Conservation (phyloP, 30 jellyfish, hydroid and myxozoan species). For the Cassiopea xamachana region DNA sequence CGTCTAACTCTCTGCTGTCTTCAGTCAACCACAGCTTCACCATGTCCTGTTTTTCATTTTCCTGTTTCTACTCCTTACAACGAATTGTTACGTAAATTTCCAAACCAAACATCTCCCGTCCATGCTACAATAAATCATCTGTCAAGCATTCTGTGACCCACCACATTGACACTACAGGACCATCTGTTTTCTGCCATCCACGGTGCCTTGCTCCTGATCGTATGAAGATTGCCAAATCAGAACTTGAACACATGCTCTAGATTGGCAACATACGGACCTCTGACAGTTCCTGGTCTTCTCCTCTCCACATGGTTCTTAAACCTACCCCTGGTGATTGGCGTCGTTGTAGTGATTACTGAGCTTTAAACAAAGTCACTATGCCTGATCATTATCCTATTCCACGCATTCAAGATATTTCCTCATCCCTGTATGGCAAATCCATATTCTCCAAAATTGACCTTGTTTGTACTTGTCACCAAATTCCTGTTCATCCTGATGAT, state of each 20-base stretch:
- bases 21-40: too few relatives aligned
- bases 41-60: too few relatives aligned
- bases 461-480: conserved; percentile 20
- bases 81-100: too few relatives aligned
- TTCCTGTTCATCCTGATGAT: conserved; percentile 26
- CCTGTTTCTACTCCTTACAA: too few relatives aligned
- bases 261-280: background rate
- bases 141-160: too few relatives aligned
- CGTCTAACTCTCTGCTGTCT: background rate
- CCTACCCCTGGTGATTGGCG: conserved; percentile 48
- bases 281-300: conserved; percentile 12
- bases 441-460: conserved; percentile 7
- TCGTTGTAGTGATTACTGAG: conserved; percentile 61
- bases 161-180: too few relatives aligned
- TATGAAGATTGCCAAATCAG: background rate
- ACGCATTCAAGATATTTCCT: conserved; percentile 25
- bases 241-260: background rate
- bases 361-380: conserved; percentile 37
- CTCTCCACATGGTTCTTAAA: background rate
- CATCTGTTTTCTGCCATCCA: background rate
- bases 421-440: conserved; percentile 4
- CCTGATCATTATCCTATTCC: conserved; percentile 52
- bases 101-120: too few relatives aligned
- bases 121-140: too few relatives aligned
- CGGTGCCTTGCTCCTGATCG: conserved; percentile 10